A percentile compares a stretch with the other conserved stretches of the same genome.
These are phyloP conservation scores for Brachymystax lenok DNA, from an alignment of 2,797 vertebrate species.

Conservation along the genomic window DNA sequence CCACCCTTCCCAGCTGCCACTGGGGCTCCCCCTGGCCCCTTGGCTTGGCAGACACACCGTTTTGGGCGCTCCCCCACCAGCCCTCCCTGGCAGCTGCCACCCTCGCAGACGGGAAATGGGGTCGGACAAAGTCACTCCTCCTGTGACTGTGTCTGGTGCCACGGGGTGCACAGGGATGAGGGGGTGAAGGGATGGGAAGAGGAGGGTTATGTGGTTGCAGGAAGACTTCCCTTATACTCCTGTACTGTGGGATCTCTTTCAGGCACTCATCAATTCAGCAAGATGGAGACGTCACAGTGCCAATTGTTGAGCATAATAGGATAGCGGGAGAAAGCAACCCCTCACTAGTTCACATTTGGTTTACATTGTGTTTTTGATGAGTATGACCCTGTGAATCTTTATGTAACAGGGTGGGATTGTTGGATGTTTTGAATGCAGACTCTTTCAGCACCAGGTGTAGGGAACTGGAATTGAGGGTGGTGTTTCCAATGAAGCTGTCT, in stretches of 20 bases:
- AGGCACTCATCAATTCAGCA: conserved; percentile 27
- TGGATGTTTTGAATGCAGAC: neutral
- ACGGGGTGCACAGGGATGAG: conserved; percentile 34
- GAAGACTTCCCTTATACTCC: conserved; percentile 35
- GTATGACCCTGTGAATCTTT: neutral
- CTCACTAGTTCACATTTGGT: neutral
- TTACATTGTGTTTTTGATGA: neutral
- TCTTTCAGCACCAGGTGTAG: no score
- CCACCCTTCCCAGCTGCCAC: conserved; percentile 82
- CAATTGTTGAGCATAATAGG: no score
- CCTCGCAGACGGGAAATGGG: conserved; percentile 76
- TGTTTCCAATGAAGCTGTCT: neutral
- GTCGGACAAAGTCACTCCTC: conserved; percentile 83
- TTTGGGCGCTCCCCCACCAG: conserved; percentile 78
- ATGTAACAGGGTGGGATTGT: neutral
- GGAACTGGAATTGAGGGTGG: neutral
- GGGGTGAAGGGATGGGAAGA: conserved; percentile 49
- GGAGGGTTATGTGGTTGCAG: conserved; percentile 46
- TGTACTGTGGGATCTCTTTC: conserved; percentile 41
- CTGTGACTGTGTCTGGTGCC: conserved; percentile 72
- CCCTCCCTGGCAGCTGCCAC: conserved; percentile 77
- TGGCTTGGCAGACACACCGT: conserved; percentile 72
- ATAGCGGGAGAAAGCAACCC: neutral
- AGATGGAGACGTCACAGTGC: conserved; percentile 1
- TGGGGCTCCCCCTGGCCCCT: conserved; percentile 75